phyloP scores from a whole-genome alignment of 2,113 vertebrate genomes.

The Notothenia coriiceps region DNA sequence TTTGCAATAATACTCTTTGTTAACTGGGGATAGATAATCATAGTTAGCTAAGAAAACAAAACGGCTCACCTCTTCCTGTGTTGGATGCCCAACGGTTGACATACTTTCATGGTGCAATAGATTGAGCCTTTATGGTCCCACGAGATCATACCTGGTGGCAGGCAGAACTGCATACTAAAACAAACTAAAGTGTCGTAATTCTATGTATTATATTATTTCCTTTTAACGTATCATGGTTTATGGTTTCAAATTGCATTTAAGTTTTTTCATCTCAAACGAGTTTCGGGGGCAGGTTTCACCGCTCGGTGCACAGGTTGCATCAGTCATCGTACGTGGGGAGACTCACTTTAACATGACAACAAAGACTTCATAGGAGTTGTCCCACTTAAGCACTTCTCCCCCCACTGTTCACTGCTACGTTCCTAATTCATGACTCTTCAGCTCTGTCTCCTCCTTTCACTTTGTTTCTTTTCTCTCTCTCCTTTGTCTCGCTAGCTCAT shows the following conservation, averaged over 20 bases:
- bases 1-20: too few relatives aligned
- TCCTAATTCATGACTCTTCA: slow-evolving; percentile 1
- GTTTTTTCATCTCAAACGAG: neutral
- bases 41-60: too few relatives aligned
- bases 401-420: neutral
- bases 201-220: neutral
- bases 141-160: too few relatives aligned
- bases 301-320: slow-evolving; percentile 24
- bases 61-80: too few relatives aligned
- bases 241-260: too few relatives aligned
- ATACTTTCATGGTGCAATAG: too few relatives aligned
- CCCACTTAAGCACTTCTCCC: slow-evolving; percentile 18
- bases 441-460: neutral
- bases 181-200: too few relatives aligned
- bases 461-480: neutral
- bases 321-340: neutral
- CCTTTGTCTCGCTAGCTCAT: neutral
- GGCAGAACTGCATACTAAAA: too few relatives aligned
- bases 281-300: slow-evolving; percentile 24
- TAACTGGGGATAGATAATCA: too few relatives aligned
- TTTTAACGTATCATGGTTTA: neutral
- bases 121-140: too few relatives aligned
- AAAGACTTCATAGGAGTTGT: slow-evolving; percentile 27
- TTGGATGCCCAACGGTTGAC: too few relatives aligned
- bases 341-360: slow-evolving; percentile 15